Base-by-base conservation (phyloP, 53 echinoderm and acorn worm genomes). In the Temnopleurus reevesii region DNA sequence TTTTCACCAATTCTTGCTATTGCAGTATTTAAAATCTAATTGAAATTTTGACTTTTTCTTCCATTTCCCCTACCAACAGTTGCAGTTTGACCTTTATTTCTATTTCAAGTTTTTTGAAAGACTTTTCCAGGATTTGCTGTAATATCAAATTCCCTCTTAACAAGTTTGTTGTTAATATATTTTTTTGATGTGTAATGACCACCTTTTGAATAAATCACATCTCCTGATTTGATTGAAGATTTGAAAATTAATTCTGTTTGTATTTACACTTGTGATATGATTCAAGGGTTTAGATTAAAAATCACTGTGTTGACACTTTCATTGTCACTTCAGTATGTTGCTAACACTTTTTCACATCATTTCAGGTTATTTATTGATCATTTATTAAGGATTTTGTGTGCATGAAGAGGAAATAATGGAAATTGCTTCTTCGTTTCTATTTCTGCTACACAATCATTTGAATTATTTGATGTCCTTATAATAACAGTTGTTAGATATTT, bases 1-100 rank as follows among this genome's bases (percentile, higher is more conserved):
- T 55, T 77, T 55, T 83, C 83, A 79, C 79, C 71, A 71, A n/a
- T 38, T 71, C 71, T 41, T 18, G 66, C 66, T 71, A 21, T 71
- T 43, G 71, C 65, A n/a, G n/a, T 35, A 15, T 64, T 64, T 2
- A 17, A 66, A 36, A 55, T 6, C 1, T 38, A 66, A 66, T n/a
- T n/a, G 41, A 66, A 7, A 66, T 2, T 27, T 36, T 66, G 6
- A 1, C 12, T 61, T 61, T 61, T 33, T 61, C 31, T 33, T 30
- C 3, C 31, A 25, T 2, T 58, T 33, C 38, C 71, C 21, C 15
- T 71, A 41, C 71, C 36, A 71, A 41, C 71, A 38, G 36, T 71
- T 21, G 41, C 71, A 71, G 71, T 71, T 71, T 56, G 19, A 56
- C n/a, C 21, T 56, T 56, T 49, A 59, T 59, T 59, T 4, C 18